phyloP scores from a whole-genome alignment of 2,113 vertebrate genomes.

The Psettodes erumei region DNA sequence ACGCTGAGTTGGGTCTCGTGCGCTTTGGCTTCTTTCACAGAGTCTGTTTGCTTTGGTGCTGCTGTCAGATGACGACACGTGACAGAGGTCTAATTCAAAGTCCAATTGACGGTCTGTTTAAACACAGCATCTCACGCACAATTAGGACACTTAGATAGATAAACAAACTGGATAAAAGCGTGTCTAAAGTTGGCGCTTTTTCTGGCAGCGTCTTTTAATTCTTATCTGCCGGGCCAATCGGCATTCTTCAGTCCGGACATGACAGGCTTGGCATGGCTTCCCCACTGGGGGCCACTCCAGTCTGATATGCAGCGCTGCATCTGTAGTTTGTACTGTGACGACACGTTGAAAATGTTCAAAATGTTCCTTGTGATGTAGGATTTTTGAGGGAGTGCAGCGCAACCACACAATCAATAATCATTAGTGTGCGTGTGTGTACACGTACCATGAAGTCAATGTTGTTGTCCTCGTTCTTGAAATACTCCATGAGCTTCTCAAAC shows the following conservation, averaged over 20 bases:
- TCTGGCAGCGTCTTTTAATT: slow-evolving; percentile 16
- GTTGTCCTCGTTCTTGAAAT: slow-evolving; percentile 97
- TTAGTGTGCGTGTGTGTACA: slow-evolving; percentile 15
- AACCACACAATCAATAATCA: slow-evolving; percentile 56
- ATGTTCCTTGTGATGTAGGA: neutral
- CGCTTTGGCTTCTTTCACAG: slow-evolving; percentile 27
- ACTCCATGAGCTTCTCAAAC: slow-evolving; percentile 98
- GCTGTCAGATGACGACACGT: slow-evolving; percentile 26
- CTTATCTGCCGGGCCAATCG: slow-evolving; percentile 31
- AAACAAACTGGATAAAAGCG: neutral
- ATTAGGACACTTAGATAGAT: slow-evolving; percentile 1
- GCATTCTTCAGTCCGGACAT: slow-evolving; percentile 10
- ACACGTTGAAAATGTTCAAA: too few relatives aligned
- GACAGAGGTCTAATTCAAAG: slow-evolving; percentile 33
- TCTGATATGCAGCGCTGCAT: slow-evolving; percentile 14
- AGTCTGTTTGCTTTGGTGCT: slow-evolving; percentile 56
- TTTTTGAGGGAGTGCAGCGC: slow-evolving; percentile 19
- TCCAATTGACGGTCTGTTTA: slow-evolving; percentile 24
- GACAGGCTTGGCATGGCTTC: slow-evolving; percentile 8
- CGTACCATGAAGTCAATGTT: slow-evolving; percentile 98
- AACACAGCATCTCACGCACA: slow-evolving; percentile 8
- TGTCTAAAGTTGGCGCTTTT: slow-evolving; percentile 13
- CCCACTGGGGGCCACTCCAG: neutral
- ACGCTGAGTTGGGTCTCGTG: slow-evolving; percentile 38
- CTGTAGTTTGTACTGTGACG: neutral